Percentiles rank a stretch among this genome's conserved stretches.
phyloP scores from a whole-genome alignment of 1,140 invertebrate species.

The Pogonomyrmex barbatus region DNA sequence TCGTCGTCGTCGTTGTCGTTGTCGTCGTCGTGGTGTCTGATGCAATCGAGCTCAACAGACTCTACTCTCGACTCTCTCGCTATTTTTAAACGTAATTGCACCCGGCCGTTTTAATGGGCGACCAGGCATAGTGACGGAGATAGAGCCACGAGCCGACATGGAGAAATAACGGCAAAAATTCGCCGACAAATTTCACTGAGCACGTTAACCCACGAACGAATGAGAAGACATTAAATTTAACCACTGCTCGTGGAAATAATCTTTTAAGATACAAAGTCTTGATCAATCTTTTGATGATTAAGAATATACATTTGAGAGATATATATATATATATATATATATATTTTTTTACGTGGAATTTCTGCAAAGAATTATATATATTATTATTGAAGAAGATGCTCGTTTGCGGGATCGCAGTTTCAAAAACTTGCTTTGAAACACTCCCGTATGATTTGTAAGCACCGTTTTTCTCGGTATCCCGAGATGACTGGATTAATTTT shows the following conservation, averaged over 20 bases:
- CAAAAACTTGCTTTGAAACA: neutral
- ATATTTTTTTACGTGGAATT: neutral
- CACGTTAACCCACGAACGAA: constrained; percentile 18
- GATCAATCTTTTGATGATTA: neutral
- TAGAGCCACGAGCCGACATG: constrained; percentile 45
- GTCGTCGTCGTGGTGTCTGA: constrained; percentile 78
- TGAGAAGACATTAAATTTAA: constrained; percentile 26
- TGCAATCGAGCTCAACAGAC: constrained; percentile 84
- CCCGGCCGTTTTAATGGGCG: constrained; percentile 83
- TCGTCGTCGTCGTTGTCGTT: constrained; percentile 33
- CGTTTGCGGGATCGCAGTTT: neutral
- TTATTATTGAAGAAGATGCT: neutral
- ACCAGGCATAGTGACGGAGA: constrained; percentile 78
- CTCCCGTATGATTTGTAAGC: neutral
- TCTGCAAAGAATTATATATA: neutral
- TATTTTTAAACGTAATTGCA: constrained; percentile 86
- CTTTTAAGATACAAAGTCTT: neutral
- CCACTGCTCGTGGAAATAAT: neutral
- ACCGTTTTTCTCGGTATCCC: neutral
- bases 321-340: no score
- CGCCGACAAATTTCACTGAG: constrained; percentile 52
- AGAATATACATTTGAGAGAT: neutral
- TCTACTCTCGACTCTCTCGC: constrained; percentile 79
- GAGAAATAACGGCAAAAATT: constrained; percentile 64
- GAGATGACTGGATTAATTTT: constrained; percentile 32